phyloP scores from a whole-genome alignment of 2,888 invertebrate genomes.

The Melipona bicolor region DNA sequence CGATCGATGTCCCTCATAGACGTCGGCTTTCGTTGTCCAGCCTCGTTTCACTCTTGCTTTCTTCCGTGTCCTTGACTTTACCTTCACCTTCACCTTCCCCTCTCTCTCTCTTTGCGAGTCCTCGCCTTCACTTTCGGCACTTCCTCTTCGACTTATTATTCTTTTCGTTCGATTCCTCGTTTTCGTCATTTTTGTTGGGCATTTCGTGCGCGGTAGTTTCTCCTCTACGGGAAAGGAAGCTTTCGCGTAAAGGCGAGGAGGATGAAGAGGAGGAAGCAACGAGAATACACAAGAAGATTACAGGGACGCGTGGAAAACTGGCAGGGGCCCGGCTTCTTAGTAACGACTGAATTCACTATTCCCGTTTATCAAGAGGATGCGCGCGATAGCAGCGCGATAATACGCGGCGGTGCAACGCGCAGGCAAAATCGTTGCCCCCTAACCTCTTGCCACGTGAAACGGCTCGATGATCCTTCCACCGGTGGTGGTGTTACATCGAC shows the following conservation, averaged over 20 bases:
- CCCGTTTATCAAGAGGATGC: conserved; percentile 67
- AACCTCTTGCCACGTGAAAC: conserved; percentile 58
- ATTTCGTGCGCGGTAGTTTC: no score
- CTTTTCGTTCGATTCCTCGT: background rate
- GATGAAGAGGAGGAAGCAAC: conserved; percentile 46
- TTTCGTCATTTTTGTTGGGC: background rate
- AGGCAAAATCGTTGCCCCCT: conserved; percentile 65
- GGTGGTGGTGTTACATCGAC: conserved; percentile 41
- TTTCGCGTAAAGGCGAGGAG: conserved; percentile 21
- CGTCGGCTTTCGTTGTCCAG: conserved; percentile 9
- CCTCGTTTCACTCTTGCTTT: conserved; percentile 21
- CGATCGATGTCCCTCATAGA: conserved; percentile 33
- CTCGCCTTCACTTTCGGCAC: no score
- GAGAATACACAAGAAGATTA: conserved; percentile 39
- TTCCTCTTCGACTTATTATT: no score
- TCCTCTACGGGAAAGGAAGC: background rate
- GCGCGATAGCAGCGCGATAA: conserved; percentile 68
- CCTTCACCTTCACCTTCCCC: conserved; percentile 50
- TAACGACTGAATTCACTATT: conserved; percentile 78
- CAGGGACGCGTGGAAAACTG: conserved; percentile 36
- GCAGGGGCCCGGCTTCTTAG: conserved; percentile 53
- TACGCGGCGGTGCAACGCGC: conserved; percentile 59
- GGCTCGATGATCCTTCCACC: conserved; percentile 56
- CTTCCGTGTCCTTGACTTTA: conserved; percentile 45
- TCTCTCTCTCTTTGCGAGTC: background rate